Percentiles rank a stretch among this genome's conserved stretches.
Evolutionary conservation across 92 coral and sea anemone species (phyloP).

Genomic region (Porites rus): DNA sequence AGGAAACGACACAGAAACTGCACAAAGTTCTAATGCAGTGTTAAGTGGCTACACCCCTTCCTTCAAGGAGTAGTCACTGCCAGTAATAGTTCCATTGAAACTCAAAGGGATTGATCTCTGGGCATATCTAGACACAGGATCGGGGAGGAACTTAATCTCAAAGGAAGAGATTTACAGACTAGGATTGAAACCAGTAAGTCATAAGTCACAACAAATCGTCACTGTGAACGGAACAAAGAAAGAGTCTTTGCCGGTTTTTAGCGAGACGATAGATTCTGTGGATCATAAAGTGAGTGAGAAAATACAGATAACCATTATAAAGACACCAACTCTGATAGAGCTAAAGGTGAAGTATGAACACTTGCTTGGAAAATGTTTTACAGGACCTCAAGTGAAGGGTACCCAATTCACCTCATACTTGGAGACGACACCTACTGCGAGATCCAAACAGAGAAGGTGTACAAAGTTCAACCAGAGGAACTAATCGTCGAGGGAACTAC

Average conservation of each 20-base stretch:
- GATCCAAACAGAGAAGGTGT: conserved; percentile 50
- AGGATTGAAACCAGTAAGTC: not conserved
- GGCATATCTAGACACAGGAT: not conserved
- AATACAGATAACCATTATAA: too few relatives aligned
- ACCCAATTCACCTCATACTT: conserved; percentile 59
- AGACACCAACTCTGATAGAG: not conserved
- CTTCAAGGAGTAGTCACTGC: too few relatives aligned
- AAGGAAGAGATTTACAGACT: not conserved
- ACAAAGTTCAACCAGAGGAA: conserved; percentile 62
- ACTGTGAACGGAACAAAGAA: too few relatives aligned
- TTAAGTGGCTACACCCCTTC: too few relatives aligned
- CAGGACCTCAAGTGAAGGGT: conserved; percentile 28
- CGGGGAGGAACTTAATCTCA: conserved; percentile 5
- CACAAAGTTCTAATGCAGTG: too few relatives aligned
- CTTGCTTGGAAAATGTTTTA: not conserved
- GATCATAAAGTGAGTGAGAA: too few relatives aligned
- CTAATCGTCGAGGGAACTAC: conserved; percentile 48
- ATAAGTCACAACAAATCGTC: not conserved
- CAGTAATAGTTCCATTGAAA: too few relatives aligned
- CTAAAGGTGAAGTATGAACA: conserved; percentile 34
- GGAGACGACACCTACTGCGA: conserved; percentile 59
- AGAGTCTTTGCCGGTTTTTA: too few relatives aligned
- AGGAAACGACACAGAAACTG: too few relatives aligned
- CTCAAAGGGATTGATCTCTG: too few relatives aligned
- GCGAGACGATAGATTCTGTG: too few relatives aligned